Evolutionary conservation across 2,797 vertebrate species (phyloP), one percentile per base, ranked within the genome.

Genomic region (Crax fasciolata): DNA sequence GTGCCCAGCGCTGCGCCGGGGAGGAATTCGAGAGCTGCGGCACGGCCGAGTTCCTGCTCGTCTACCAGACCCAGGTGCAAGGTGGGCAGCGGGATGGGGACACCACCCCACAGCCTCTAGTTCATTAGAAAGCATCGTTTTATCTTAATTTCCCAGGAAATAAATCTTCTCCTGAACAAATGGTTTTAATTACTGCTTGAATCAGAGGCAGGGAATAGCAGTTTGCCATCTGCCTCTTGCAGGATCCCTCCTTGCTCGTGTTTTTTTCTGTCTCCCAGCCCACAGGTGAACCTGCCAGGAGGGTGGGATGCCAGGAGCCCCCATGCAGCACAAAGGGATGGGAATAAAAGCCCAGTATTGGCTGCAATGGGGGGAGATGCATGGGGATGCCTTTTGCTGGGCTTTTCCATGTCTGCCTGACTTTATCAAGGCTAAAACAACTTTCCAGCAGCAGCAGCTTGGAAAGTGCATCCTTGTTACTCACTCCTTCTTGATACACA

Each of bases 31-130:
- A 99, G 97, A 99, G 98, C 98, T 99, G 99, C 0, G 99, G 99
- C 89, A 99, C 98, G 1, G 78, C 98, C 1, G 97, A 99, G 6
- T 99, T 98, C 97, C 99, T 99, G 95, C 98, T 99, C 3, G 98
- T 99, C 82, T 99, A 99, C 97, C 99, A 99, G 98, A 99, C 99
- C 0, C 99, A 99, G 97, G 99, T 99, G 86, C 99, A 99, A 98
- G 99, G 99, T 99, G 97, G 97, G 97, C 51, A 30, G 57, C 6
- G 10, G 43, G 23, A 13, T 12, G 18, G 63, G 39, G 61, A 27
- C 39, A 20, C 61, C 35, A 8, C 35, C 35, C 35, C 35, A 8
- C 35, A 35, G 35, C 35, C 35, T 35, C 35, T 35, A 35, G 35
- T 48, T 70, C 6, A 1, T 30, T 32, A 30, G 18, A 76, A 79